Evolutionary conservation across 2,797 vertebrate genomes (phyloP), one percentile per base, ranked within the genome.

Genomic region (Crenichthys baileyi): DNA sequence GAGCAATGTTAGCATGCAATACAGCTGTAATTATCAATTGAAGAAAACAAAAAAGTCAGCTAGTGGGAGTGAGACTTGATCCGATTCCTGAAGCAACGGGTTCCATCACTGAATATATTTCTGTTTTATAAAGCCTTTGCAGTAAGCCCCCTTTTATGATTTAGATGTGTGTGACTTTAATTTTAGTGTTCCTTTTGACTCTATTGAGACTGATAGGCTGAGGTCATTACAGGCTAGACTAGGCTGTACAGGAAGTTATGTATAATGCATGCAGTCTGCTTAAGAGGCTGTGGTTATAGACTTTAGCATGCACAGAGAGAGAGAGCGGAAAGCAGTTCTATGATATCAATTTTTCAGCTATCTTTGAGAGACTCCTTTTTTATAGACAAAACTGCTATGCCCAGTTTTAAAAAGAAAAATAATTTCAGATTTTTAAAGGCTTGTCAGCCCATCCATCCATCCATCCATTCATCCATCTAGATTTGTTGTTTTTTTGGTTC

Each of bases 251-350:
- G 51, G 31, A 72, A 56, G 51, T 56, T 41, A 73, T 73, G 51
- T 56, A 39, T 73, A 41, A 55, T 73, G 22, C 46, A 53, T 56
- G 20, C 31, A 44, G 72, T 50, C 55, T 60, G 72, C 12, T 26
- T 29, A 44, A 13, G 24, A 70, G 44, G n/a, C 18, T 70, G 67
- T 70, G 44, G 44, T 70, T 26, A 70, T 70, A 70, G 67, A 70
- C 41, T 26, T 46, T 70, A 41, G 67, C 67, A 46, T 44, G 24
- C 41, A 1, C 24, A 13, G 22, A 46, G 41, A 39, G 31, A 44
- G 65, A 67, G 20, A 36, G 15, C 11, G 6, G 39, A 26, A 0
- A 67, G 63, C 24, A 46, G 44, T 26, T 41, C 22, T 41, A 4
- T 22, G 63, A 41, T 41, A 67, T 67, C 36, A 67, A 67, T 24